phyloP scores from a whole-genome alignment of 2,888 invertebrate species.

The Caenorhabditis sp. region DNA sequence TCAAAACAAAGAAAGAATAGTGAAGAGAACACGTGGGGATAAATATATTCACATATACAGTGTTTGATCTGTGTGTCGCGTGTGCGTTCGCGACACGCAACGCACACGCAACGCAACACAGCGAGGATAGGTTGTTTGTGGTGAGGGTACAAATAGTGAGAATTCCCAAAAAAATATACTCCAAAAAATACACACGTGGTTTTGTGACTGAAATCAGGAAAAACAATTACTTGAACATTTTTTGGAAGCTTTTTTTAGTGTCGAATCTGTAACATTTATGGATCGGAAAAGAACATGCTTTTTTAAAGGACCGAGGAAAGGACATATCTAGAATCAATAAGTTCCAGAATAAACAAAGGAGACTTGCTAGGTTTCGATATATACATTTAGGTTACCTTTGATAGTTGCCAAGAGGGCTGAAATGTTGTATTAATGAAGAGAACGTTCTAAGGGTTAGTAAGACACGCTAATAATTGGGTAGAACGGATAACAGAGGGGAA shows the following conservation, averaged over 20 bases:
- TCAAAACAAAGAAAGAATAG: not conserved
- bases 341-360: not conserved
- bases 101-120: no score
- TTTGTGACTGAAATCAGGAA: conserved; percentile 7
- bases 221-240: conserved; percentile 30
- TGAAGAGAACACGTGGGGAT: conserved; percentile 3
- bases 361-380: not conserved
- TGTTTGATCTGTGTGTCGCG: not conserved
- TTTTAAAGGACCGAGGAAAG: conserved; percentile 7
- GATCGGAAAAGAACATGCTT: conserved; percentile 7
- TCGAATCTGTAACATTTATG: conserved; percentile 17
- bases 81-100: no score
- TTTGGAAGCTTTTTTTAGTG: conserved; percentile 33
- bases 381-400: conserved; percentile 28
- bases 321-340: not conserved
- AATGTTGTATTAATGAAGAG: conserved; percentile 7
- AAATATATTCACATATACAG: conserved; percentile 13
- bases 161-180: not conserved
- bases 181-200: conserved; percentile 12
- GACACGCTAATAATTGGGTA: conserved; percentile 3
- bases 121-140: not conserved
- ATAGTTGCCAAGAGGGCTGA: conserved; percentile 41
- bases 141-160: conserved; percentile 7
- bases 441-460: not conserved
- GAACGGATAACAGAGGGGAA: not conserved